Base-by-base conservation (phyloP, 2,888 invertebrate species). In the Eumerus sabulonum region DNA sequence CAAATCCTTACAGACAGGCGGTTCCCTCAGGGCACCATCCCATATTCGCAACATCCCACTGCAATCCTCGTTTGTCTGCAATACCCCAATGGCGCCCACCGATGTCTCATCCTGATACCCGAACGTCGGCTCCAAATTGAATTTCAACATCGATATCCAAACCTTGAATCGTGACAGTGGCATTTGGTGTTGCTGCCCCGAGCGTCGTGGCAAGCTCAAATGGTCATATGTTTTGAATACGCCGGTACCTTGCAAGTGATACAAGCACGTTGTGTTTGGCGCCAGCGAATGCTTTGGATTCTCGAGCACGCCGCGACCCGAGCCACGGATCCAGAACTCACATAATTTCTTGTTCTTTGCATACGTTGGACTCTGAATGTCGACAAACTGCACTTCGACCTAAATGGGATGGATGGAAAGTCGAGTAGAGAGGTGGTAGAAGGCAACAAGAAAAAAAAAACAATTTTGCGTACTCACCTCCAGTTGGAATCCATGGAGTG, bases 251-350 rank as follows among this genome's bases (percentile, higher is more conserved):
- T 93, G 92, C 86, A 97, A 92, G 87, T 96, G 95, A 87, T 96
- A 97, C 17, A 96, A 91, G 86, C 97, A 97, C 9, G 96, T 96
- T 18, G 95, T 96, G 87, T 96, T 96, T 0, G 95, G 94, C 0
- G 96, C 94, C 82, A 97, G 89, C 2, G 96, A 94, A 89, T 97
- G 96, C 83, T 93, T 91, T 0, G 96, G 96, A 85, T 95, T 95
- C 84, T 95, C 94, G 53, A 96, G 86, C 4, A 95, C 90, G n/a
- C 96, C 96, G 59, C 93, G 93, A 1, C 93, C 93, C 0, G 94
- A 93, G 4, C 95, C 95, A 76, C 94, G 91, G 82, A 96, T 91
- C 95, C 95, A 95, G 86, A 96, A 96, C 86, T 96, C 96, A 86
- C 96, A 96, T 19, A 92, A 92, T 74, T 94, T 92, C 87, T 96